Evolutionary conservation across 2,888 invertebrate genomes (phyloP), one percentile per base, ranked within the genome.

Genomic region (Cephus spinipes): DNA sequence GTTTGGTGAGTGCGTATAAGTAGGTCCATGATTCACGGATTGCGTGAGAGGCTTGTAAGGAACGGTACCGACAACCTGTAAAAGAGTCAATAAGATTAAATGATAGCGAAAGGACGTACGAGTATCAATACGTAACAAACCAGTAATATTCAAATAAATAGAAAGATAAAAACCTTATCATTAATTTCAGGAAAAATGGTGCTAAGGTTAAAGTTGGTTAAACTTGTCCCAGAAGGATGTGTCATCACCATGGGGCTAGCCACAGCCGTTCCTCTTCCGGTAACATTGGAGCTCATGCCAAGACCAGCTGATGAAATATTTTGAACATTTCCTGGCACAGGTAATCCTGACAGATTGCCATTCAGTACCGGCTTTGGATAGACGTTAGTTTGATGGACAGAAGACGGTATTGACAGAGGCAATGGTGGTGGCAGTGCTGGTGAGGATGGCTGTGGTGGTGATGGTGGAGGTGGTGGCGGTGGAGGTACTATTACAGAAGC

Each of bases 151-250:
- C 9, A 55, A 23, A 9, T 23, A 55, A 23, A 55, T 55, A 55
- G 23, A 55, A 9, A 23, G 9, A 55, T 55, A 55, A 23, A 12
- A 32, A 92, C 92, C 89, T 93, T 93, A 79, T 93, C 93, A 89
- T 96, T 96, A 84, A 97, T 96, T 93, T 97, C 97, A 2, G 97
- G 97, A 90, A 96, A 96, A 86, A 97, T 96, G 0, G 96, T 95
- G 87, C 96, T 96, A 71, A 97, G 92, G 91, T 96, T 96, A 88
- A 97, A 97, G 90, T 96, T 97, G 1, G 96, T 95, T 68, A 95
- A 91, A 77, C 93, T 93, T 9, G 93, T 93, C 68, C 94, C 93
- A 4, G 91, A 91, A 0, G 91, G 90, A 87, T 91, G 91, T 3
- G 84, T 85, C 87, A 91, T 89, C 4, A 87, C 83, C 84, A 88